Evolutionary conservation across 2,113 vertebrate species (phyloP), one percentile per base, ranked within the genome.

Genomic region (Pseudolaguvia tuberculata): DNA sequence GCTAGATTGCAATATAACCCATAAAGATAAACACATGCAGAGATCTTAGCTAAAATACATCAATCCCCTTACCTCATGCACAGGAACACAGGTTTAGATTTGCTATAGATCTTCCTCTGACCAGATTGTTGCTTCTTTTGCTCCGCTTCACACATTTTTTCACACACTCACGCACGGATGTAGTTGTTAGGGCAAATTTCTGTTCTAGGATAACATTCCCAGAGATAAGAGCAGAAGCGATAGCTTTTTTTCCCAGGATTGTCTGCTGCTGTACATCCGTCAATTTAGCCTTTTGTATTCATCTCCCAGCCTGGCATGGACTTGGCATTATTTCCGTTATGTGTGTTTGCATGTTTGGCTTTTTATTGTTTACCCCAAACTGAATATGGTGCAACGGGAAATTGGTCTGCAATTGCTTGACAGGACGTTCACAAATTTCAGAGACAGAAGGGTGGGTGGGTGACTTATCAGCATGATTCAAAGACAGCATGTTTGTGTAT

Each of bases 171-270:
- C 61, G 29, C 45, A 13, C 21, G 68, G 53, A 35, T 53, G 29
- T 48, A 27, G 69, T 69, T 14, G 55, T 70, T 76, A 57, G 62
- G 74, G 73, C 14, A 51, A 74, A 35, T 67, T 62, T 67, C 63
- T 72, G 58, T 29, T 79, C 35, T 61, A 75, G 72, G 80, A 79
- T 75, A 73, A 74, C 85, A 85, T 86, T 88, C 83, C 83, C 31
- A 39, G 21, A 81, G 85, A 89, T 82, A 85, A 85, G 81, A 76
- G 2, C 3, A 35, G 61, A 67, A 42, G 74, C 17, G 53, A 66
- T 45, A 65, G 62, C 51, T 25, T 17, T 75, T 70, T 87, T 89
- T 90, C 88, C 87, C 87, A 88, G 85, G 80, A 88, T 87, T 87
- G 86, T 86, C 21, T 84, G 77, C 72, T 48, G 81, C 20, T 51